Percentiles rank a stretch among this genome's conserved stretches.
Conservation (phyloP, 2,113 vertebrate species). For the Anguilla japonica region DNA sequence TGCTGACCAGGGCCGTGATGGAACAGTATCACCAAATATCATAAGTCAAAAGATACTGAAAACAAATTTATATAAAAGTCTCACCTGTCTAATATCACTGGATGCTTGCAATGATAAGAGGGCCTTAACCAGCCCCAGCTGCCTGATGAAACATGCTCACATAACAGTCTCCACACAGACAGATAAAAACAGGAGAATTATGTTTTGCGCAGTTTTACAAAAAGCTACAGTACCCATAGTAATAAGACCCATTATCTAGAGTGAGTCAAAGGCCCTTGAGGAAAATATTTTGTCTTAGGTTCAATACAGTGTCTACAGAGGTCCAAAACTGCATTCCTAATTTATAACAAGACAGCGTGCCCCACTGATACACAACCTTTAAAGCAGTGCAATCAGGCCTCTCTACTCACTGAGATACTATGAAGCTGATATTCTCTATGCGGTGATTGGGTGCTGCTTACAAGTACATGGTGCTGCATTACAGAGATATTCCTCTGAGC, state of each 20-base stretch:
- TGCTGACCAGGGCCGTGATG: background rate
- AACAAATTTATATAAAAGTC: background rate
- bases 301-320: too few species aligned
- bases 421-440: too few species aligned
- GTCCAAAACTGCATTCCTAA: too few species aligned
- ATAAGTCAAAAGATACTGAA: background rate
- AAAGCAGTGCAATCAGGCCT: too few species aligned
- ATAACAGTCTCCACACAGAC: background rate
- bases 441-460: too few species aligned
- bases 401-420: too few species aligned
- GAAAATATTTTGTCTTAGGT: background rate
- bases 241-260: background rate
- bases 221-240: background rate
- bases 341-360: too few species aligned
- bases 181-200: background rate
- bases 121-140: background rate
- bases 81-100: background rate
- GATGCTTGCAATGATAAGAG: background rate
- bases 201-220: background rate
- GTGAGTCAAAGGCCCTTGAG: too few species aligned
- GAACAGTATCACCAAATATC: background rate
- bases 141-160: background rate
- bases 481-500: too few species aligned
- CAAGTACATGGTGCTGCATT: too few species aligned
- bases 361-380: too few species aligned